phyloP scores from a whole-genome alignment of 2,113 vertebrate species.

The Urocolius indicus region DNA sequence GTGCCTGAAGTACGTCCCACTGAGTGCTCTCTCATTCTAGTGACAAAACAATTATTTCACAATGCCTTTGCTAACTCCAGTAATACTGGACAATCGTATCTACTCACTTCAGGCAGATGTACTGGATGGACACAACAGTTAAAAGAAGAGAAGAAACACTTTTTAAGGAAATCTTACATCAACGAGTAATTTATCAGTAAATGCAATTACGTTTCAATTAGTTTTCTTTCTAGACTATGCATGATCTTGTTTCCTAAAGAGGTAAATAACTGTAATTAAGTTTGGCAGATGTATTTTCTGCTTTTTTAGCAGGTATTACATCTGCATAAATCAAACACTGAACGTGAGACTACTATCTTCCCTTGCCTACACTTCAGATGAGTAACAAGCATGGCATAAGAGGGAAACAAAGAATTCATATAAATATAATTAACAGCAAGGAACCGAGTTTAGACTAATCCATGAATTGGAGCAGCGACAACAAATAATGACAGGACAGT shows the following conservation, averaged over 20 bases:
- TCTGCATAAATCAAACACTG: background rate
- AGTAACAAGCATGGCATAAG: background rate
- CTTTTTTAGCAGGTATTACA: background rate
- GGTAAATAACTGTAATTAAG: background rate
- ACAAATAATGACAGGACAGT: background rate
- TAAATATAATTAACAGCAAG: background rate
- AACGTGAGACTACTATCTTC: background rate
- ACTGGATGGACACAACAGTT: background rate
- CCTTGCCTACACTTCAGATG: background rate
- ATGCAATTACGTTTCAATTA: background rate
- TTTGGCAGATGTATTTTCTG: background rate
- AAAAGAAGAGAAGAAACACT: background rate
- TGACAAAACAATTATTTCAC: background rate
- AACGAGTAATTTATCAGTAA: background rate
- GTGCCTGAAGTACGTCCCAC: background rate
- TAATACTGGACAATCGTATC: background rate
- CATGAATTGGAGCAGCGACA: background rate
- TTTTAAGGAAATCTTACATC: background rate
- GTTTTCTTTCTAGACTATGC: background rate
- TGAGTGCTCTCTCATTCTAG: background rate
- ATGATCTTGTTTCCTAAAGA: background rate
- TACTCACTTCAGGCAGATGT: background rate
- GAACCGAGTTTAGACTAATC: background rate
- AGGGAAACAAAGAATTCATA: background rate
- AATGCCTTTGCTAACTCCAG: background rate